A percentile compares a stretch with the other conserved stretches of the same genome.
phyloP scores from a whole-genome alignment of 1,140 invertebrate species.

The Ostrea edulis region DNA sequence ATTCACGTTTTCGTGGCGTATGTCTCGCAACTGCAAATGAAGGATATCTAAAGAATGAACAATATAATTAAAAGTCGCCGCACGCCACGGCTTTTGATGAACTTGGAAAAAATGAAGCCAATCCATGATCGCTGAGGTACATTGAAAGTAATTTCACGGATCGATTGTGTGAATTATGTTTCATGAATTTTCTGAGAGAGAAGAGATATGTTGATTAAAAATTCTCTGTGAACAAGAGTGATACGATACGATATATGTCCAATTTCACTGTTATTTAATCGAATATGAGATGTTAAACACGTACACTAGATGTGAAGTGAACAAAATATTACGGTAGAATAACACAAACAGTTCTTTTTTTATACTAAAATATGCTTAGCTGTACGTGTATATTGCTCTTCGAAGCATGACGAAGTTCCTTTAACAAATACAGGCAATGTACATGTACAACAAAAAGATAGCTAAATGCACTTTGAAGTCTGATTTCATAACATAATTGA shows the following conservation, averaged over 20 bases:
- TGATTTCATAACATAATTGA: not conserved
- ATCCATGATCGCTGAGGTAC: constrained; percentile 1
- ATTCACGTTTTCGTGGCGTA: constrained; percentile 91
- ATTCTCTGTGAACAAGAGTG: not conserved
- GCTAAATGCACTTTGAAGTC: not conserved
- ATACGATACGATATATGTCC: not conserved
- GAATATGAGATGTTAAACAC: not conserved
- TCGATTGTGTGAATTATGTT: not conserved
- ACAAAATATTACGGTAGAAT: not conserved
- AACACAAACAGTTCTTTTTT: too few relatives aligned
- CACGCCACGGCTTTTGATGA: constrained; percentile 25
- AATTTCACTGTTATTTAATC: not conserved
- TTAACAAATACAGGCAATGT: not conserved
- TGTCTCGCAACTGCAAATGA: constrained; percentile 85
- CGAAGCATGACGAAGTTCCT: not conserved
- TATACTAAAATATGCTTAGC: too few relatives aligned
- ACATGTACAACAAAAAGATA: not conserved
- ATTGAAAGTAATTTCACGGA: constrained; percentile 5
- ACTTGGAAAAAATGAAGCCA: constrained; percentile 1
- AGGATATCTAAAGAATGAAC: constrained; percentile 26
- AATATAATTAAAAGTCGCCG: constrained; percentile 5
- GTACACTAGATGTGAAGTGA: not conserved
- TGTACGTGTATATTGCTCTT: too few relatives aligned
- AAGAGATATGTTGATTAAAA: not conserved
- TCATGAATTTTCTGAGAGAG: not conserved